Conservation (phyloP, 1,140 invertebrate genomes). For the Zaprionus kolodkinae region DNA sequence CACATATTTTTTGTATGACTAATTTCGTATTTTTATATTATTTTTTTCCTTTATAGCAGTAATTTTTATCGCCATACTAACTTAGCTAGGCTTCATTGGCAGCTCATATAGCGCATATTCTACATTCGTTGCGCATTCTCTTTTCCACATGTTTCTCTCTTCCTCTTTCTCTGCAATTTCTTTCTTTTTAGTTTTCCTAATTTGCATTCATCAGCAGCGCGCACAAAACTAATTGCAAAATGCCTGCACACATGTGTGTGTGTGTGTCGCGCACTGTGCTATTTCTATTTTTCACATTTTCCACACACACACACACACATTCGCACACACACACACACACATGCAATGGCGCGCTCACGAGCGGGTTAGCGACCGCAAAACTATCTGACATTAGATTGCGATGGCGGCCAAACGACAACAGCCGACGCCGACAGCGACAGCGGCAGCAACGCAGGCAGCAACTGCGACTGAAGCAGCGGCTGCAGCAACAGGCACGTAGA, state of each 20-base stretch:
- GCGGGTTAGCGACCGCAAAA: constrained; percentile 84
- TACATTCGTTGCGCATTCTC: background rate
- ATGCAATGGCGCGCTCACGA: constrained; percentile 38
- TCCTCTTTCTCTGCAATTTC: constrained; percentile 8
- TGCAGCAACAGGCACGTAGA: constrained; percentile 55
- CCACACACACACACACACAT: constrained; percentile 26
- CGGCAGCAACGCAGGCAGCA: constrained; percentile 6
- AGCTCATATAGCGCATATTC: constrained; percentile 6
- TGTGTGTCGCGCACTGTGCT: constrained; percentile 55
- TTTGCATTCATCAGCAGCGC: constrained; percentile 76
- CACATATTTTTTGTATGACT: too few species aligned
- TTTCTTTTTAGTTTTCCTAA: constrained; percentile 60
- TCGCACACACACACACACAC: constrained; percentile 24
- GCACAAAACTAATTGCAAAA: constrained; percentile 74
- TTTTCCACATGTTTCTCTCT: constrained; percentile 12
- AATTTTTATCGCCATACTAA: background rate
- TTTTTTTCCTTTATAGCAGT: background rate
- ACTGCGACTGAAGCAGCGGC: constrained; percentile 6
- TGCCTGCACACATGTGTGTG: constrained; percentile 29
- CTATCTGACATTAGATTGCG: constrained; percentile 84
- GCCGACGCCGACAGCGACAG: constrained; percentile 73
- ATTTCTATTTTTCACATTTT: constrained; percentile 64
- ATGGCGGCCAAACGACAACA: constrained; percentile 84
- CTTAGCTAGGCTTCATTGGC: background rate
- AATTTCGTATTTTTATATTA: too few species aligned